Base-by-base conservation (phyloP, 2,113 vertebrate genomes). In the Turdus rufiventris region DNA sequence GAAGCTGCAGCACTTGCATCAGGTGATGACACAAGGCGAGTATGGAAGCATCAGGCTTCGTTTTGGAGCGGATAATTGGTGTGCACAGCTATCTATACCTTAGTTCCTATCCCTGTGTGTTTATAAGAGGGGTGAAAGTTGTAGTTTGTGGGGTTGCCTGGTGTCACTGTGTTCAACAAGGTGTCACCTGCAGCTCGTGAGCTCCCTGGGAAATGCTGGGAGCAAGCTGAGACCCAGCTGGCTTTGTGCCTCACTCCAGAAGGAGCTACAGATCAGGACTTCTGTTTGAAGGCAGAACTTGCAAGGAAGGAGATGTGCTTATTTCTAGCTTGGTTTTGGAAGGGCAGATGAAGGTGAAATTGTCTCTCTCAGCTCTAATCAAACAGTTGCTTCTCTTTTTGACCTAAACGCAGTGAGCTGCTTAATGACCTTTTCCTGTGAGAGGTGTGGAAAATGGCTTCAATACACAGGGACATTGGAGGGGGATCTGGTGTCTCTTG, bases 391-490 rank as follows among this genome's bases (percentile, higher is more conserved):
- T 84, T 72, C 14, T 60, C 34, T 68, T 62, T 38, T 31, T 72
- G 40, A 23, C 8, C 12, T 36, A 8, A 60, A 31, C 8, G 42
- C 31, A 23, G 7, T 1, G 8, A 77, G 36, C 18, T 76, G 36
- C 36, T 38, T 10, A 15, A 43, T 25, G 80, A 26, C 63, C 29
- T 63, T 15, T 25, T 36, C 34, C n/a, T 21, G 29, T 50, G 68
- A 42, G 68, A 65, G 36, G 18, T 60, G 1, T 18, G 40, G 67
- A 25, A 91, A 75, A 47, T 1, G 7, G 33, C 29, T 56, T 68
- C 24, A 33, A 1, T 13, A 5, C 18, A 11, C 34, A n/a, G 42
- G 54, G 6, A 21, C 7, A 10, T 0, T 1, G 2, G 14, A 58
- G 28, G 26, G 58, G 57, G 3, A 15, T 31, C 26, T 68, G 40